phyloP scores from a whole-genome alignment of 2,113 vertebrate species.

The Sinocyclocheilus maitianheensis region DNA sequence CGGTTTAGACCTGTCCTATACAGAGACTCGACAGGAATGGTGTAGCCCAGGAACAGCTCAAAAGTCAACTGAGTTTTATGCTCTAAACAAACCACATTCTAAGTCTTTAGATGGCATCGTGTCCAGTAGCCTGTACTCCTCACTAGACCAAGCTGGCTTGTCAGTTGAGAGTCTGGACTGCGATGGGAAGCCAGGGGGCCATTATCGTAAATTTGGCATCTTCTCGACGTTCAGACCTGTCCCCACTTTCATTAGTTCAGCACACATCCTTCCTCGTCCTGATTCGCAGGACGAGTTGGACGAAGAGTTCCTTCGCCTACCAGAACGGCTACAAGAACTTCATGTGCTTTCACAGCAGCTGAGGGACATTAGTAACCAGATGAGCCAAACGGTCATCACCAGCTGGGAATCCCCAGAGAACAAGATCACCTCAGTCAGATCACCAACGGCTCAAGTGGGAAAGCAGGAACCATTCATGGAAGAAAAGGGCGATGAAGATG shows the following conservation, averaged over 20 bases:
- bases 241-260: conserved; percentile 63
- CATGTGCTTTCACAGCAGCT: conserved; percentile 80
- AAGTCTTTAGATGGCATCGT: conserved; percentile 56
- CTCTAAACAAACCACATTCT: conserved; percentile 22
- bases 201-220: conserved; percentile 23
- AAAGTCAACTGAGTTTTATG: conserved; percentile 55
- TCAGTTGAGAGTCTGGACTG: conserved; percentile 50
- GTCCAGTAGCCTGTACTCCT: conserved; percentile 51
- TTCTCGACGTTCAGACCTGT: conserved; percentile 46
- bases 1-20: conserved; percentile 48
- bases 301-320: conserved; percentile 86
- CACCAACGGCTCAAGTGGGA: conserved; percentile 31
- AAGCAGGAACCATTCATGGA: not conserved
- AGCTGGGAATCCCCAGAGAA: conserved; percentile 58
- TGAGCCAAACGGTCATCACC: conserved; percentile 47
- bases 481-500: conserved; percentile 24
- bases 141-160: conserved; percentile 53
- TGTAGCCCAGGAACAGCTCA: not conserved
- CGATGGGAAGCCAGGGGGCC: accelerated
- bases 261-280: conserved; percentile 63
- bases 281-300: conserved; percentile 63
- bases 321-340: conserved; percentile 79
- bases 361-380: conserved; percentile 67
- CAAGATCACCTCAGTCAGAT: conserved; percentile 21
- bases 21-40: conserved; percentile 4